phyloP scores from a whole-genome alignment of 1,140 invertebrate genomes.

The Trichonephila clavata region DNA sequence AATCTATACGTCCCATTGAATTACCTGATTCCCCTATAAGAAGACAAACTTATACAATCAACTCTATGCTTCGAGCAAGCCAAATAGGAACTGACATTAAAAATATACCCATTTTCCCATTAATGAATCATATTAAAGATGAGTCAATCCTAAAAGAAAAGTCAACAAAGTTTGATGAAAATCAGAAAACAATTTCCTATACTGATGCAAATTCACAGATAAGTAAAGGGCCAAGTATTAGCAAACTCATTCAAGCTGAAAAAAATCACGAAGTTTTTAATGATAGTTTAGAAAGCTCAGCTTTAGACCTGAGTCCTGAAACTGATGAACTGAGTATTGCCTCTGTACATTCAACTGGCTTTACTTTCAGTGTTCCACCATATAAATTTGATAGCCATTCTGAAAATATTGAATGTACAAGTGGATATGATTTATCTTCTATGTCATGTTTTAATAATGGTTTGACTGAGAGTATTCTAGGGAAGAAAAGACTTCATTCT shows the following conservation, averaged over 20 bases:
- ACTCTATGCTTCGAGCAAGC: constrained; percentile 33
- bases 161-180: background rate
- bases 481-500: background rate
- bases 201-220: background rate
- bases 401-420: background rate
- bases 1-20: background rate
- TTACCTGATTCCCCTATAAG: constrained; percentile 37
- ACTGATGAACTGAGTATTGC: background rate
- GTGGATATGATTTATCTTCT: background rate
- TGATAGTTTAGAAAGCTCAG: constrained; percentile 51
- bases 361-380: background rate
- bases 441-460: background rate
- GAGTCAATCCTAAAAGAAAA: background rate
- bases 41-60: constrained; percentile 64
- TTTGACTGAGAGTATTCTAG: background rate
- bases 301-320: background rate
- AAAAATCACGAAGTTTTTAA: constrained; percentile 3
- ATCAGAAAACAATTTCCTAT: background rate
- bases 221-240: background rate
- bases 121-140: background rate
- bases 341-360: background rate
- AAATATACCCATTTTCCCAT: background rate
- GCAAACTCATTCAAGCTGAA: background rate
- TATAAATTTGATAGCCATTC: background rate
- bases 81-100: background rate